Percentiles rank a stretch among this genome's conserved stretches.
Conservation (phyloP, 2,888 invertebrate species). For the Tetranychus truncatus region DNA sequence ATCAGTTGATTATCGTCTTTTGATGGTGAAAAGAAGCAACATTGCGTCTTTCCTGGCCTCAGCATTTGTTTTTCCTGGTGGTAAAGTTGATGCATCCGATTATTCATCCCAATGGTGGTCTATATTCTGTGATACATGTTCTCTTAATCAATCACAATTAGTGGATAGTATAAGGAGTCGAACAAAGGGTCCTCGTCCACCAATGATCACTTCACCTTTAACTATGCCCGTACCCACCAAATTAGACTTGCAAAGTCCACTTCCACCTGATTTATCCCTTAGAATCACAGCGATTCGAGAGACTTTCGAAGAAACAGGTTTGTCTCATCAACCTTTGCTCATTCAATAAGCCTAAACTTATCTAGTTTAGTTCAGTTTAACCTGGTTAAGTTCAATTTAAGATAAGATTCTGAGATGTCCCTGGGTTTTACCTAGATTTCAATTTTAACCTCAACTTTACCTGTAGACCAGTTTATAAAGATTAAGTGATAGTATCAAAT, state of each 20-base stretch:
- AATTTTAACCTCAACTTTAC: too few relatives aligned
- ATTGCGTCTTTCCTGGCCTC: conserved; percentile 56
- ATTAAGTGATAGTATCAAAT: too few relatives aligned
- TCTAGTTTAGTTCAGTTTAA: too few relatives aligned
- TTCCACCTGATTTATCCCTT: conserved; percentile 45
- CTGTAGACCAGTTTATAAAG: too few relatives aligned
- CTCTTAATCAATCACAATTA: conserved; percentile 26
- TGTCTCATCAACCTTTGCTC: not conserved
- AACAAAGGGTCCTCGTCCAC: conserved; percentile 25
- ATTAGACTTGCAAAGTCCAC: conserved; percentile 2
- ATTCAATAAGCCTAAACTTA: too few relatives aligned
- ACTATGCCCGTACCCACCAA: conserved; percentile 14
- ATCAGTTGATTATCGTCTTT: conserved; percentile 29
- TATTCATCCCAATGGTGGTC: conserved; percentile 48
- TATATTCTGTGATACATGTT: conserved; percentile 37
- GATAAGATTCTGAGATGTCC: too few relatives aligned
- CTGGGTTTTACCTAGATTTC: too few relatives aligned
- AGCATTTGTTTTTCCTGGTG: conserved; percentile 70
- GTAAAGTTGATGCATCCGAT: conserved; percentile 49
- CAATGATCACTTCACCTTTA: conserved; percentile 25
- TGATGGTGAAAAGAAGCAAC: conserved; percentile 43
- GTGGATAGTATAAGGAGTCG: conserved; percentile 18
- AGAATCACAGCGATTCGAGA: conserved; percentile 68
- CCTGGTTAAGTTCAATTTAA: too few relatives aligned
- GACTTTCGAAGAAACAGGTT: conserved; percentile 73